A percentile compares a stretch with the other conserved stretches of the same genome.
phyloP scores from a whole-genome alignment of 2,113 vertebrate genomes.

The Aix galericulata region DNA sequence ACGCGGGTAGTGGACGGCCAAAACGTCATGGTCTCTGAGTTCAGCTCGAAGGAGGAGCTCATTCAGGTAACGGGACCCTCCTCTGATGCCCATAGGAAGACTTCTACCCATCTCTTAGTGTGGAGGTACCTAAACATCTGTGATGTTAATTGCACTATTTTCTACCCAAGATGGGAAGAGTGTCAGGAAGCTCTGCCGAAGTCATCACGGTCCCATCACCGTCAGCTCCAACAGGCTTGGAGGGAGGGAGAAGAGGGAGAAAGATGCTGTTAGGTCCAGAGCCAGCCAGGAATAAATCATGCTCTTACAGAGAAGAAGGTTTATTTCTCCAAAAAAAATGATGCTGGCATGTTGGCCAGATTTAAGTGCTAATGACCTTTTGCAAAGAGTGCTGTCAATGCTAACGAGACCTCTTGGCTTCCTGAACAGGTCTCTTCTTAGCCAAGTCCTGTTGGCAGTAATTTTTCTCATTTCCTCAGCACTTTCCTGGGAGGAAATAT shows the following conservation, averaged over 20 bases:
- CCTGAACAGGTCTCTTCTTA: background rate
- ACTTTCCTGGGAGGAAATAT: background rate
- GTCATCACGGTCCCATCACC: fast-evolving
- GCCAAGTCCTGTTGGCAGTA: background rate
- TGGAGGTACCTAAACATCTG: fast-evolving
- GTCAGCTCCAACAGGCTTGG: background rate
- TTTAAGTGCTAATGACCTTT: background rate
- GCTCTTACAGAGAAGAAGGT: background rate
- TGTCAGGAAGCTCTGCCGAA: background rate
- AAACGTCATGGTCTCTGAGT: constrained; percentile 82
- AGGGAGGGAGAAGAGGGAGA: background rate
- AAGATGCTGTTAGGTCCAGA: background rate
- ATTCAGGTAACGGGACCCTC: constrained; percentile 75
- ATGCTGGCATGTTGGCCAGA: background rate
- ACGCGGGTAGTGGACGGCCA: constrained; percentile 82
- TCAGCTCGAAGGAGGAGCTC: constrained; percentile 87
- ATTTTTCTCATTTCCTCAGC: background rate
- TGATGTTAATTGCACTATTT: background rate
- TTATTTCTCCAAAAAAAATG: background rate
- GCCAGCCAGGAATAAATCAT: background rate
- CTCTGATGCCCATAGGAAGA: fast-evolving
- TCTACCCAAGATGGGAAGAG: background rate
- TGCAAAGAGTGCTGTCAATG: background rate
- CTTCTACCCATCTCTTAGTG: background rate
- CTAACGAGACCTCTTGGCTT: background rate